Evolutionary conservation across 35 echinoderm and acorn worm genomes (phyloP), one percentile per base, ranked within the genome.

Genomic region (Diadema setosum): DNA sequence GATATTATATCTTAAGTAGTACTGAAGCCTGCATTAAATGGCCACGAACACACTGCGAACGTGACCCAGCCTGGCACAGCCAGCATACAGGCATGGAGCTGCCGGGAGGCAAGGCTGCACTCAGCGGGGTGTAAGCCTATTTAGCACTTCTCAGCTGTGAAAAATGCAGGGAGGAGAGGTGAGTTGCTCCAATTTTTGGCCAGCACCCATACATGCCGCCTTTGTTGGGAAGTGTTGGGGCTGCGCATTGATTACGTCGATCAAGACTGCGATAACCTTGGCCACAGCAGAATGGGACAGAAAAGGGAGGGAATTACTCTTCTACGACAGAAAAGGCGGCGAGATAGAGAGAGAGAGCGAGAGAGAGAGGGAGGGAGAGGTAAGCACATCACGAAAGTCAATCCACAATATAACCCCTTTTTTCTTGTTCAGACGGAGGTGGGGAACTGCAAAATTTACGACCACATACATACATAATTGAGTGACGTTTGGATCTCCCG

Each of bases 111-210:
- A 78, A 78, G 73, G 73, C 73, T 78, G 73, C 7, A 44, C 73
- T 78, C 73, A 78, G 73, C 40, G 73, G 73, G 73, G 73, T 78
- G 73, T 78, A 78, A 78, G 73, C 73, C 73, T 78, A 78, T 78
- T 78, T 78, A 78, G 73, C 73, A 78, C 73, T 41, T 78, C 73
- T 78, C 73, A 78, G 73, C 73, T 78, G 73, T 78, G 73, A 78
- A 78, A 78, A 78, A 67, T 67, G 63, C 29, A 67, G 63, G 37
- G 37, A 33, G 63, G 73, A 78, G 73, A 78, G 44, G 44, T 41
- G 44, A 34, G 24, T 41, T 78, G 73, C 44, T n/a, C 73, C 73
- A 34, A 78, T 78, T 78, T 78, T 75, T 31, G 24, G 24, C 36
- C 37, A n/a, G 73, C 37, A 36, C 73, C 73, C 20, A 18, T 78